Percentiles rank a stretch among this genome's conserved stretches.
Conservation (phyloP, 2,113 vertebrate species). For the Myrmecobius fasciatus region DNA sequence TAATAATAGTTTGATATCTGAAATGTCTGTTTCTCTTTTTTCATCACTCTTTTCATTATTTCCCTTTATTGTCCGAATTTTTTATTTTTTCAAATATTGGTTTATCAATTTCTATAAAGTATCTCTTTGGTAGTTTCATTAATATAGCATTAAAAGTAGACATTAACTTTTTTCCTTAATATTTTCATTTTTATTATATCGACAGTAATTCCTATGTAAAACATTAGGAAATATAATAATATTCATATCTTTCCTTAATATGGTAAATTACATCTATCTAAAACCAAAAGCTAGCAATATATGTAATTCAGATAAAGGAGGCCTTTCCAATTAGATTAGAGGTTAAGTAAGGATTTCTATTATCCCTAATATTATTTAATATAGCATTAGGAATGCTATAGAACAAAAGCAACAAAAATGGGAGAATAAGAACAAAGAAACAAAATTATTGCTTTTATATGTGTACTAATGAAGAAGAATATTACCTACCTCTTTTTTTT, state of each 20-base stretch:
- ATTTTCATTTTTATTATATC: not conserved
- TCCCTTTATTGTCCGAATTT: not conserved
- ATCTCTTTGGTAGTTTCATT: not conserved
- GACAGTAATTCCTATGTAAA: not conserved
- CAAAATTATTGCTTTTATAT: not conserved
- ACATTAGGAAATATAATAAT: not conserved
- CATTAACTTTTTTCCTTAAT: not conserved
- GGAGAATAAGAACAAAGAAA: not conserved
- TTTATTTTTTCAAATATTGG: not conserved
- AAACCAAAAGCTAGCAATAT: not conserved
- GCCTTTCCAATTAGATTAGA: not conserved
- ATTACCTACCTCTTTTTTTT: not conserved
- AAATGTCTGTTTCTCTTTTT: not conserved
- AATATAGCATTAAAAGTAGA: not conserved
- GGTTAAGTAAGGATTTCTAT: not conserved
- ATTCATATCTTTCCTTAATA: not conserved
- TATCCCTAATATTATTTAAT: not conserved
- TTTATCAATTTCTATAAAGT: not conserved
- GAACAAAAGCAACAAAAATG: not conserved
- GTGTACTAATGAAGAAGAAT: not conserved
- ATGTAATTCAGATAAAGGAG: not conserved
- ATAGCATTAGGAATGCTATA: not conserved
- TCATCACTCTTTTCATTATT: not conserved
- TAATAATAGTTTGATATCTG: not conserved
- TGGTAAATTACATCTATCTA: not conserved